A percentile compares a stretch with the other conserved stretches of the same genome.
Evolutionary conservation across 2,797 vertebrate species (phyloP).

Genomic region (Erithacus rubecula): DNA sequence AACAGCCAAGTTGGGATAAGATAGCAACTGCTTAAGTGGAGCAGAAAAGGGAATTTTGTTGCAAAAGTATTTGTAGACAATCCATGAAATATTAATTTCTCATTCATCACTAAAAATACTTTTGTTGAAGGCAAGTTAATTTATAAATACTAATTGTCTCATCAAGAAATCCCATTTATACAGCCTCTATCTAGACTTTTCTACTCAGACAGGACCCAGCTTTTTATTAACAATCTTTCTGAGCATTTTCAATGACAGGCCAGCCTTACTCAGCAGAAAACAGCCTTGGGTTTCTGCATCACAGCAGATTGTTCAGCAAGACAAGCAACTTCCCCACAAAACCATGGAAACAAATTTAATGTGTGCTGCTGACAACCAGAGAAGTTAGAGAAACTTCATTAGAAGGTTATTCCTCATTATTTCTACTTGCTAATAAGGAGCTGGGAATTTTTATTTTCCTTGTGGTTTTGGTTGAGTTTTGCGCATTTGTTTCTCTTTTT

Average conservation of each 20-base stretch:
- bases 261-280: conserved; percentile 38
- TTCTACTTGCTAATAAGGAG: not conserved
- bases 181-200: not conserved
- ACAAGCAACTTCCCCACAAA: conserved; percentile 40
- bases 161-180: not conserved
- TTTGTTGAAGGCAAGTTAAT: not conserved
- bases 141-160: not conserved
- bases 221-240: conserved; percentile 30
- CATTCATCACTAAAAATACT: not conserved
- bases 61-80: not conserved
- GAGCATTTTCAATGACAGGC: conserved; percentile 26
- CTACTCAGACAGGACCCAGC: not conserved
- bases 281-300: conserved; percentile 10
- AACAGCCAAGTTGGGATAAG: not conserved
- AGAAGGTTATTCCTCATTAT: not conserved
- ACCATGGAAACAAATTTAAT: conserved; percentile 2
- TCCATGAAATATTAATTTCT: not conserved
- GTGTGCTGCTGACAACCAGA: not conserved
- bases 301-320: conserved; percentile 35
- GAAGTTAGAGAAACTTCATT: not conserved
- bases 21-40: not conserved
- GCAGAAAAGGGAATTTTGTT: not conserved
- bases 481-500: fast-evolving
- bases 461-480: not conserved
- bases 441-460: not conserved